These are phyloP conservation scores for Psilanteris sp. DNA, from an alignment of 1,140 invertebrate genomes.

Conservation along the genomic window DNA sequence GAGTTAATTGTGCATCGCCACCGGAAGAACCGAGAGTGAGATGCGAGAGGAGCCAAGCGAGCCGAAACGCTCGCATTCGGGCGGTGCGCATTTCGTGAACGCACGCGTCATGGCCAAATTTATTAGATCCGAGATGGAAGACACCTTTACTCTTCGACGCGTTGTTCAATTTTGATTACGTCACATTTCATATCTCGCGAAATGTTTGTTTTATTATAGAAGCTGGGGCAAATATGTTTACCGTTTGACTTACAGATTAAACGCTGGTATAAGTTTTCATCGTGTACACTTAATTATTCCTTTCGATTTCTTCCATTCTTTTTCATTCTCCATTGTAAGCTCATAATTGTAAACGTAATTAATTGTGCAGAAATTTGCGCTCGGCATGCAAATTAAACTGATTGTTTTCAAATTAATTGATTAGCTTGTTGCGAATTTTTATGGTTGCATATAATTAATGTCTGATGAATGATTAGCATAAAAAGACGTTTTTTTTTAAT, in stretches of 20 bases:
- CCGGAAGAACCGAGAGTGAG: constrained; percentile 25
- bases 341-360: not conserved
- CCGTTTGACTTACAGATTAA: too few species aligned
- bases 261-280: not conserved
- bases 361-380: constrained; percentile 2
- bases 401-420: constrained; percentile 14
- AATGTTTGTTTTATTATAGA: constrained; percentile 23
- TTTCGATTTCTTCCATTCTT: not conserved
- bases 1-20: constrained; percentile 33
- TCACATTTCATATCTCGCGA: constrained; percentile 4
- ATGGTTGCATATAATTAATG: constrained; percentile 27
- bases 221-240: constrained; percentile 1
- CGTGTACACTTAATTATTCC: too few species aligned
- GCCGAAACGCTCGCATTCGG: constrained; percentile 2
- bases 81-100: constrained; percentile 11
- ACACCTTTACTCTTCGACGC: constrained; percentile 5
- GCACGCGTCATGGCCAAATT: constrained; percentile 43
- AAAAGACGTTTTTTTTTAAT: too few species aligned
- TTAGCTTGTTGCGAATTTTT: constrained; percentile 20
- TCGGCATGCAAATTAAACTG: constrained; percentile 2
- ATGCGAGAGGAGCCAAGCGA: constrained; percentile 17
- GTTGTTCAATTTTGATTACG: constrained; percentile 7
- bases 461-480: too few species aligned
- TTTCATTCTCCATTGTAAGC: not conserved
- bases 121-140: constrained; percentile 18